These are phyloP conservation scores for Colossoma macropomum DNA, from an alignment of 2,113 vertebrate species.

Conservation along the genomic window DNA sequence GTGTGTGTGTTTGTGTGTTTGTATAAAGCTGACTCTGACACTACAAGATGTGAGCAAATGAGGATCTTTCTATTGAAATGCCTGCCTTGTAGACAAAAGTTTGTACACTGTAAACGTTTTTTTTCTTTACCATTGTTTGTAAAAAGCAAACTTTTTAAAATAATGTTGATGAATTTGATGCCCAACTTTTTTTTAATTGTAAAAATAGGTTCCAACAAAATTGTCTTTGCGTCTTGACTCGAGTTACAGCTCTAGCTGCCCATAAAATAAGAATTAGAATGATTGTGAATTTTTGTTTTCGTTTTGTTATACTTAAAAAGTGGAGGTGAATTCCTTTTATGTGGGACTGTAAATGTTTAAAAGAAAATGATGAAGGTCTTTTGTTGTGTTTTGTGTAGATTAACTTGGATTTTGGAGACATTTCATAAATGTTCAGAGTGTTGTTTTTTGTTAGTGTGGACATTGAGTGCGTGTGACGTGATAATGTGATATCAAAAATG, in stretches of 20 bases:
- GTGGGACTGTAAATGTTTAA: conserved; percentile 91
- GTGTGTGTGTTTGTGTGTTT: conserved; percentile 28
- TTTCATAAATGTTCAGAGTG: conserved; percentile 93
- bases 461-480: conserved; percentile 90
- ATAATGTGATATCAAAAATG: conserved; percentile 80
- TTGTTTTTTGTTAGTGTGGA: conserved; percentile 93
- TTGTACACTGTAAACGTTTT: conserved; percentile 99
- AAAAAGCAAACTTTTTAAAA: conserved; percentile 87
- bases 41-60: conserved; percentile 84
- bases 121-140: conserved; percentile 90
- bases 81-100: conserved; percentile 94
- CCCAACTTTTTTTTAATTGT: conserved; percentile 84
- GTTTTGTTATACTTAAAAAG: conserved; percentile 88
- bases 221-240: conserved; percentile 90
- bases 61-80: conserved; percentile 89
- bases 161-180: conserved; percentile 84
- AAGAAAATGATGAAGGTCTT: conserved; percentile 97
- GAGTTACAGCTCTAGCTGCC: conserved; percentile 95
- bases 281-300: conserved; percentile 79
- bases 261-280: conserved; percentile 80
- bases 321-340: conserved; percentile 82
- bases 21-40: conserved; percentile 83
- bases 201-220: conserved; percentile 79
- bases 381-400: conserved; percentile 94
- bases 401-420: conserved; percentile 89